Base-by-base conservation (phyloP, 2,113 vertebrate species). In the Lipophrys pholis region DNA sequence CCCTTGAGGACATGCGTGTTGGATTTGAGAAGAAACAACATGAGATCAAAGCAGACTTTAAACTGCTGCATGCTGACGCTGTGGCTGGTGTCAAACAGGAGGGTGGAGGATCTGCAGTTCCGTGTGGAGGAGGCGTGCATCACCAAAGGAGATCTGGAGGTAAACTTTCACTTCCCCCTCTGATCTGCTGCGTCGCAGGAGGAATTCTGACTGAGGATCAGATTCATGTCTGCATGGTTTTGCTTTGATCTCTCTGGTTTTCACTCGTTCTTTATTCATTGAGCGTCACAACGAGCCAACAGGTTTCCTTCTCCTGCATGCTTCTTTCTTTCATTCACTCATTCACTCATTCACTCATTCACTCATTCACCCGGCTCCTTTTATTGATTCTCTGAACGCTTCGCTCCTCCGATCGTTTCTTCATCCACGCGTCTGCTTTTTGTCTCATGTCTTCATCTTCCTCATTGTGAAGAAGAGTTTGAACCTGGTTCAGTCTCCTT, bases 131-230 rank as follows among this genome's bases (percentile, higher is more conserved):
- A 99, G 85, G 97, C 96, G 16, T 99, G 95, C 56, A 99, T 99
- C 84, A 99, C 97, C 86, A 99, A 96, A 96, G 97, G 98, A 72
- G 98, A 99, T 77, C 92, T 99, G 71, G 98, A 99, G 98, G 98
- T 99, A 98, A 95, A 46, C 15, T 4, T 30, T 30, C 21, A 30
- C 21, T 30, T 30, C 21, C 21, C 4, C 21, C 21, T 30, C 21
- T 30, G 21, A 30, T 30, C 21, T n/a, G n/a, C n/a, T n/a, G n/a
- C n/a, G n/a, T n/a, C n/a, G n/a, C n/a, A n/a, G n/a, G n/a, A n/a
- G n/a, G n/a, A n/a, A n/a, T n/a, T n/a, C 21, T 30, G 21, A 30
- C 21, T 4, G 2, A 30, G 21, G 21, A 30, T 30, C 21, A 30
- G 21, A 30, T 30, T 30, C 21, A 30, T 30, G 21, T 30, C 21